Evolutionary conservation across 2,113 vertebrate genomes (phyloP).

Genomic region (Vulpes vulpes): DNA sequence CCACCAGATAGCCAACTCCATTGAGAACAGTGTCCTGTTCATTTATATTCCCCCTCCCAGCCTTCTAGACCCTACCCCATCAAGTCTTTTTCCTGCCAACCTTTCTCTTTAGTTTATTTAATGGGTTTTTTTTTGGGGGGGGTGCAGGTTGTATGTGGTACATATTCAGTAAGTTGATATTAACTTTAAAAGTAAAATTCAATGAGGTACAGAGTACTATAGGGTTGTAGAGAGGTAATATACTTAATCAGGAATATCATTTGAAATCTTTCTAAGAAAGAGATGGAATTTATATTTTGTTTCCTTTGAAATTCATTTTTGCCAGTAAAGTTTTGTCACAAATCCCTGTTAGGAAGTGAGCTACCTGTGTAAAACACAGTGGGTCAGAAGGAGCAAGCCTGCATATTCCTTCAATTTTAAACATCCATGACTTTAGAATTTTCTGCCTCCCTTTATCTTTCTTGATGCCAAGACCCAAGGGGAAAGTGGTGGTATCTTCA

Average conservation of each 20-base stretch:
- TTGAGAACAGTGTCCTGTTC: background rate
- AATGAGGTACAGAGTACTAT: background rate
- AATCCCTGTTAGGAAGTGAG: background rate
- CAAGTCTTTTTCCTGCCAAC: background rate
- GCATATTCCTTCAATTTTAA: background rate
- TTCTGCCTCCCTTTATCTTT: constrained; percentile 15
- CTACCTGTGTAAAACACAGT: background rate
- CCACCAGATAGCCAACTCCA: background rate
- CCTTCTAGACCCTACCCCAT: background rate
- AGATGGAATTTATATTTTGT: background rate
- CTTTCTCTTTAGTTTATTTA: background rate
- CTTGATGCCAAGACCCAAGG: background rate
- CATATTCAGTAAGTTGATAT: background rate
- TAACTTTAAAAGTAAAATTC: constrained; percentile 3
- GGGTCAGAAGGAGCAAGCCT: background rate
- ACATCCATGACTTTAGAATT: background rate
- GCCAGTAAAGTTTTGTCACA: background rate
- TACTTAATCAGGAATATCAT: background rate
- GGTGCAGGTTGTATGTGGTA: background rate
- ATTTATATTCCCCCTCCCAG: background rate
- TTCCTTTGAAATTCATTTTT: constrained; percentile 52
- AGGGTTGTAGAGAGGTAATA: background rate
- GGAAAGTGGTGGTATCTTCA: background rate
- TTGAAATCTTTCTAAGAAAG: constrained; percentile 22
- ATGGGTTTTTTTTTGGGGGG: background rate